phyloP scores from a whole-genome alignment of 2,888 invertebrate genomes.

The Kuschelorhynchus macadamiae region DNA sequence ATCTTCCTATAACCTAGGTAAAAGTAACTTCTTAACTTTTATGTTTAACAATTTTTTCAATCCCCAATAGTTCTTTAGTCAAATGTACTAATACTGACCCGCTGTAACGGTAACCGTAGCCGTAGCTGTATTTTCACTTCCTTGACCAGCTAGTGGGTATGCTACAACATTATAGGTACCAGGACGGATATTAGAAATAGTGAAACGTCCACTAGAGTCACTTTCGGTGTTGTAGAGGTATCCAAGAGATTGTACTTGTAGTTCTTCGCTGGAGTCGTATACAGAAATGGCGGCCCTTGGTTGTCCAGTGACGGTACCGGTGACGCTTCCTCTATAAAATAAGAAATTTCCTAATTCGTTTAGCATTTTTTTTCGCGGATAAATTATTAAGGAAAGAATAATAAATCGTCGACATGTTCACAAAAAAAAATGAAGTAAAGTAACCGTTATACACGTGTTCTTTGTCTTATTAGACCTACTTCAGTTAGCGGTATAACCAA shows the following conservation, averaged over 20 bases:
- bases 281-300: conserved; percentile 19
- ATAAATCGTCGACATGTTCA: too few relatives aligned
- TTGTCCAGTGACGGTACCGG: conserved; percentile 31
- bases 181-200: conserved; percentile 28
- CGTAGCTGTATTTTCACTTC: conserved; percentile 27
- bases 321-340: conserved; percentile 26
- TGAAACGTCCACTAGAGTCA: conserved; percentile 22
- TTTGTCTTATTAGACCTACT: too few relatives aligned
- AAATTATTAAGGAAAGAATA: too few relatives aligned
- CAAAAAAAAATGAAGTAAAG: too few relatives aligned
- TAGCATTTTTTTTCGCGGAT: too few relatives aligned
- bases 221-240: conserved; percentile 32
- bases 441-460: too few relatives aligned
- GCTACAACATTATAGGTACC: conserved; percentile 34
- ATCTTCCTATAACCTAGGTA: too few relatives aligned
- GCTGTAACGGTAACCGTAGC: conserved; percentile 24
- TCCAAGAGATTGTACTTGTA: conserved; percentile 33
- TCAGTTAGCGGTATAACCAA: too few relatives aligned
- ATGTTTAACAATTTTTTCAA: too few relatives aligned
- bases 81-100: conserved; percentile 18
- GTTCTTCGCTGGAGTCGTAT: conserved; percentile 30
- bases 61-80: too few relatives aligned
- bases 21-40: too few relatives aligned
- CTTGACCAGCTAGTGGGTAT: conserved; percentile 40
- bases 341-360: too few relatives aligned